phyloP scores from a whole-genome alignment of 2,797 vertebrate genomes.

The Odontamblyopus rebecca region DNA sequence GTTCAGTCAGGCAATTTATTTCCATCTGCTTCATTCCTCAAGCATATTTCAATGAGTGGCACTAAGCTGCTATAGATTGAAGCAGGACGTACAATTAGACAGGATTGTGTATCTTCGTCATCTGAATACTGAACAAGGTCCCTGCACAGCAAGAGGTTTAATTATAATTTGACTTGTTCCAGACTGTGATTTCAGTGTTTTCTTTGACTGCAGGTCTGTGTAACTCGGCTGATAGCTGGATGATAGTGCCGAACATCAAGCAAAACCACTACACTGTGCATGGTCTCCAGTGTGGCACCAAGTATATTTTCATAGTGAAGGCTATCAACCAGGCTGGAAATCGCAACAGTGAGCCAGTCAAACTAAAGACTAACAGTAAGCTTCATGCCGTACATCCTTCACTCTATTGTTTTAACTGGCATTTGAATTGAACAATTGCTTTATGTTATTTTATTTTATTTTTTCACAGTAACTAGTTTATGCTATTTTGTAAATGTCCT shows the following conservation, averaged over 20 bases:
- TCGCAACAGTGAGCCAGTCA: slow-evolving; percentile 93
- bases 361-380: slow-evolving; percentile 98
- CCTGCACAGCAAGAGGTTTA: background rate
- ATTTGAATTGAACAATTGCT: background rate
- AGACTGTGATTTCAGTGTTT: slow-evolving; percentile 26
- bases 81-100: slow-evolving; percentile 5
- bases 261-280: slow-evolving; percentile 99
- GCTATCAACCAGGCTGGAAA: slow-evolving; percentile 98
- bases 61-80: slow-evolving; percentile 32
- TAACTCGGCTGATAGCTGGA: slow-evolving; percentile 98
- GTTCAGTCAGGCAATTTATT: slow-evolving; percentile 58
- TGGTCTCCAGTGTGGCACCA: slow-evolving; percentile 94
- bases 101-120: slow-evolving; percentile 16
- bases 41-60: slow-evolving; percentile 27
- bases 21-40: slow-evolving; percentile 44
- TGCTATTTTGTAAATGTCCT: too few species aligned
- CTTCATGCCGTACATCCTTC: slow-evolving; percentile 20
- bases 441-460: too few species aligned
- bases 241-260: slow-evolving; percentile 99
- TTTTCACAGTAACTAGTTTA: too few species aligned
- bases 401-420: background rate
- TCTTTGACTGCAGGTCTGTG: slow-evolving; percentile 86
- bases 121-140: slow-evolving; percentile 16
- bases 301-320: slow-evolving; percentile 97
- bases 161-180: slow-evolving; percentile 15